Base-by-base conservation (phyloP, 2,113 vertebrate genomes). In the Cheirogaleus medius region DNA sequence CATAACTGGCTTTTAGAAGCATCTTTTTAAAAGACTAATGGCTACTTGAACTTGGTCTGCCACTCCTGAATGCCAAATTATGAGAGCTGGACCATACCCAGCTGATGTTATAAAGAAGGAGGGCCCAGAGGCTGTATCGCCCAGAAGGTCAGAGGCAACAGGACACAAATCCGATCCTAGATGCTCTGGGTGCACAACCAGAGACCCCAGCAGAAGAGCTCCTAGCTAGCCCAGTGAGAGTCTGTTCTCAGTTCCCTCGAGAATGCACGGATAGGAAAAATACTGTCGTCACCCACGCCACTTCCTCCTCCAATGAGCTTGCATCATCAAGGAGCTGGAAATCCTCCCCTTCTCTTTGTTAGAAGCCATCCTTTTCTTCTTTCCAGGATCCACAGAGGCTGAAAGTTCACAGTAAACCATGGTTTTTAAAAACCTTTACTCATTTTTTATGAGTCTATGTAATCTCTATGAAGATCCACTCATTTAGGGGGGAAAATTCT, bases 241-340 rank as follows among this genome's bases (percentile, higher is more conserved):
- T 2, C 0, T 18, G 2, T 1, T 39, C 32, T 39, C 7, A 7
- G 58, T 12, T 64, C 52, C 63, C 37, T 76, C 32, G 9, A 42
- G 23, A 6, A 76, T 18, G 39, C 5, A 5, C 5, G 52, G 49
- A 47, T 15, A 37, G 3, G 39, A 93, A 85, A 52, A n/a, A 21
- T 20, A 2, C 11, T 25, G 7, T 10, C 1, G 27, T 18, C 1
- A 34, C 7, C 6, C 3, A 66, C 1, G 20, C 13, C 6, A 54
- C n/a, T 71, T 56, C 8, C 39, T 73, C 42, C 12, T 56, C 34
- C 42, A 82, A 2, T 3, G 3, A 71, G 2, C 11, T 25, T 29
- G 27, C 21, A 17, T 34, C 8, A 9, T 34, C 6, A 47, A 66
- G 21, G 91, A 17, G 8, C 25, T 47, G 6, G 37, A 71, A 66